phyloP scores from a whole-genome alignment of 2,888 invertebrate species.

The Drosophila trichaetosa region DNA sequence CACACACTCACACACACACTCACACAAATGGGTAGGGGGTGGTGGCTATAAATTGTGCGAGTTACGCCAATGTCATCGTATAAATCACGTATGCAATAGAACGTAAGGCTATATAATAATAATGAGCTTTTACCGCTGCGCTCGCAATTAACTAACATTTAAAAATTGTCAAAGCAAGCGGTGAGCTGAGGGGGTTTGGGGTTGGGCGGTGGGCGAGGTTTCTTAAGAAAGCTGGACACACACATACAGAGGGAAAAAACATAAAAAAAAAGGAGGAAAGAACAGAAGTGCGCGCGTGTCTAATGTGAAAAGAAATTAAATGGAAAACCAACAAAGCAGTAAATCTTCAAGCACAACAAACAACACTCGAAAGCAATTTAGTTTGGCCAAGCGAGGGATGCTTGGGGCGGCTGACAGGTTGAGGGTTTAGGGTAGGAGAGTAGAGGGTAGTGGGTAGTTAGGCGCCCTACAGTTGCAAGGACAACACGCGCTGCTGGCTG shows the following conservation, averaged over 20 bases:
- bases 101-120: conserved; percentile 54
- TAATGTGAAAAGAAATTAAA: conserved; percentile 77
- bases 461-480: conserved; percentile 36
- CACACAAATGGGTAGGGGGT: neutral
- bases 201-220: neutral
- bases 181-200: neutral
- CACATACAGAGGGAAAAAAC: conserved; percentile 8
- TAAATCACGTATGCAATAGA: conserved; percentile 59
- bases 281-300: conserved; percentile 41
- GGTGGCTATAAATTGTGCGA: conserved; percentile 57
- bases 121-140: conserved; percentile 64
- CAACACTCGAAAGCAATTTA: conserved; percentile 80
- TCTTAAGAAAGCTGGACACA: conserved; percentile 6
- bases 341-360: conserved; percentile 74
- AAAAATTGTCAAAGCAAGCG: conserved; percentile 67
- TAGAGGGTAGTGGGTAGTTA: neutral
- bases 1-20: conserved; percentile 6
- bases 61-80: conserved; percentile 68
- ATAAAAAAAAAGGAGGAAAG: neutral
- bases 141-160: conserved; percentile 76
- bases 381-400: conserved; percentile 33
- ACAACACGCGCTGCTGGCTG: conserved; percentile 21
- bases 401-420: conserved; percentile 9
- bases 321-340: conserved; percentile 70
- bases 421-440: too few species aligned